Evolutionary conservation across 2,888 invertebrate genomes (phyloP), one percentile per base, ranked within the genome.

Genomic region (Bhutanitis thaidina): DNA sequence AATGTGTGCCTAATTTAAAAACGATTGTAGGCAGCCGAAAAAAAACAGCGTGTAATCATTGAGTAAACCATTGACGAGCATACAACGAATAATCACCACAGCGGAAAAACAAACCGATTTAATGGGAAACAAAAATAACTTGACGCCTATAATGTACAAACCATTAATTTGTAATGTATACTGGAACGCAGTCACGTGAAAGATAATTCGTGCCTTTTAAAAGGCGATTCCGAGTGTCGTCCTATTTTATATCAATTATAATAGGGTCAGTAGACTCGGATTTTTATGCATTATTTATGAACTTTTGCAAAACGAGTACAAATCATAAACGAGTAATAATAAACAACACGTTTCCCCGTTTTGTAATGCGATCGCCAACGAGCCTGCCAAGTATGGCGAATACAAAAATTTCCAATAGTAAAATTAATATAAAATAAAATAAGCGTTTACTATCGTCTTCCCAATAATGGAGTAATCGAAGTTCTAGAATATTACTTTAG

Each of bases 131-230:
- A 67, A 69, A 72, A 79, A 79, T 79, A 80, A 66, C 76, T 60
- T 63, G 57, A 52, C 64, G 67, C 70, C 69, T 64, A 65, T 68
- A 71, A 67, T 69, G 69, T 67, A 64, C 68, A 60, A 69, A 58
- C 72, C 71, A 79, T 77, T 78, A 74, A 75, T 72, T 72, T 70
- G 60, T 67, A 71, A 69, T 70, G 74, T 74, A 66, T 61, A 70
- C 71, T 58, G 64, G 62, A 57, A 58, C 55, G 64, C 68, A 65
- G 62, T 68, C 68, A 62, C 64, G 66, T 65, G 63, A 57, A 68
- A 67, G 65, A 69, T 62, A 59, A 67, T 68, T 65, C 63, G 59
- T 55, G 64, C 61, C 59, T 61, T 57, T 32, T 62, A 63, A n/a
- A n/a, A n/a, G 25, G 30, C 29, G 8, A 7, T 8, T 5, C 27